These are phyloP conservation scores for Cephalopterus ornatus DNA, from an alignment of 2,113 vertebrate genomes.

Conservation along the genomic window DNA sequence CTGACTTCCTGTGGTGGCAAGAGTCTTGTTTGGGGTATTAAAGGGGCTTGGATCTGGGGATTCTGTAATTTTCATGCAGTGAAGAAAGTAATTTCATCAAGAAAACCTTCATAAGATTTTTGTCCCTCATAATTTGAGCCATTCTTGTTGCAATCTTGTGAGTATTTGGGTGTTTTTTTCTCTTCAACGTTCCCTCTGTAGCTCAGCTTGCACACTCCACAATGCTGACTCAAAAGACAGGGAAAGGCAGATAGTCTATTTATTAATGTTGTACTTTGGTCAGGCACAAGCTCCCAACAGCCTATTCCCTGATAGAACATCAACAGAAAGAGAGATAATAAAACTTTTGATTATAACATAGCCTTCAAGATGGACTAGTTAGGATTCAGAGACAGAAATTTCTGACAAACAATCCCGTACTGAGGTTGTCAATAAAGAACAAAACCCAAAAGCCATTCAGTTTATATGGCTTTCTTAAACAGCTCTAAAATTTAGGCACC, in stretches of 20 bases:
- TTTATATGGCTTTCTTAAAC: background rate
- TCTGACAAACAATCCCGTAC: constrained; percentile 19
- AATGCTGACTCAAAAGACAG: constrained; percentile 32
- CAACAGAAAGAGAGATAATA: constrained; percentile 38
- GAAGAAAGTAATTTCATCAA: constrained; percentile 64
- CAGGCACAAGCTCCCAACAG: constrained; percentile 35
- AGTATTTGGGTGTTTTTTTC: constrained; percentile 31
- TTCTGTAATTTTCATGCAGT: constrained; percentile 69
- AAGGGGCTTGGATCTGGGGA: constrained; percentile 52
- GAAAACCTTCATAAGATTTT: constrained; percentile 40
- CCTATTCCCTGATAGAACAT: constrained; percentile 43
- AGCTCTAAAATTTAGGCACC: background rate
- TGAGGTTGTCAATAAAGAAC: background rate
- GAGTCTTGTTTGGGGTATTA: constrained; percentile 66
- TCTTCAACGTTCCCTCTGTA: background rate
- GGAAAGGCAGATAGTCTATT: constrained; percentile 40
- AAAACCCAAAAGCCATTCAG: background rate
- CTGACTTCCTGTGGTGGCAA: constrained; percentile 68
- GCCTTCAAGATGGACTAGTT: constrained; percentile 1
- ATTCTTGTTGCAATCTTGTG: constrained; percentile 38
- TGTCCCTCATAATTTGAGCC: constrained; percentile 38
- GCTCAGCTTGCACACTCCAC: constrained; percentile 15
- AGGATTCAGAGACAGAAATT: constrained; percentile 9
- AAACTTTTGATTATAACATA: constrained; percentile 45
- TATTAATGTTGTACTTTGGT: constrained; percentile 38